Evolutionary conservation across 1,140 invertebrate species (phyloP), one percentile per base, ranked within the genome.

Genomic region (Plectrocnemia conspersa): DNA sequence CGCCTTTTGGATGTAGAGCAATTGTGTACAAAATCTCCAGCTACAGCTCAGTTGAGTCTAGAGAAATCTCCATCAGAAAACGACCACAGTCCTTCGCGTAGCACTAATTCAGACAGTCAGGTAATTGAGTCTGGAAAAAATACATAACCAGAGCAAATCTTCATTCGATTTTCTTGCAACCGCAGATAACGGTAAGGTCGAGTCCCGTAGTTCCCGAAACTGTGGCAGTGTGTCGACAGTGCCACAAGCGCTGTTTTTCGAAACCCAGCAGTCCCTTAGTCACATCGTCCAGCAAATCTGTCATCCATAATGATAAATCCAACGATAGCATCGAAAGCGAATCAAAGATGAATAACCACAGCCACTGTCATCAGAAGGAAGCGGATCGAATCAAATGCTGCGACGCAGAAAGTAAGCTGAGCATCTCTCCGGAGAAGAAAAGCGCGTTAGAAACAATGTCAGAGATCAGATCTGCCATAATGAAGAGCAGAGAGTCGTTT

Each of bases 101-200:
- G 81, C 66, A 84, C 82, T 58, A 84, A 83, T 48, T 82, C 82
- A 27, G 84, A 83, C 61, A 85, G 83, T 64, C 84, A 86, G 73
- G 83, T 84, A 73, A 70, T 64, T 45, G 25, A 6, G 3, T 27
- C 18, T 45, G 2, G 18, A 35, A 3, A 3, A 7, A 3, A 5
- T 13, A 21, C 16, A n/a, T 44, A 21, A 44, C 4, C 1, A 44
- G 2, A 23, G n/a, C 13, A 25, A 44, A 2, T 42, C 13, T 3
- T 40, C 16, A 2, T 40, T 3, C 9, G 2, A 40, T 18, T 40
- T 3, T 16, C 38, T 16, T 54, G 19, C 16, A 57, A 57, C 71
- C 71, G 44, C 65, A 84, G 82, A 82, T 84, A 47, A 85, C 82
- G 15, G 82, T 85, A 29, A 73, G 81, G 64, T 84, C 82, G 15